These are phyloP conservation scores for Nephotettix cincticeps DNA, from an alignment of 1,140 invertebrate genomes.

Conservation along the genomic window DNA sequence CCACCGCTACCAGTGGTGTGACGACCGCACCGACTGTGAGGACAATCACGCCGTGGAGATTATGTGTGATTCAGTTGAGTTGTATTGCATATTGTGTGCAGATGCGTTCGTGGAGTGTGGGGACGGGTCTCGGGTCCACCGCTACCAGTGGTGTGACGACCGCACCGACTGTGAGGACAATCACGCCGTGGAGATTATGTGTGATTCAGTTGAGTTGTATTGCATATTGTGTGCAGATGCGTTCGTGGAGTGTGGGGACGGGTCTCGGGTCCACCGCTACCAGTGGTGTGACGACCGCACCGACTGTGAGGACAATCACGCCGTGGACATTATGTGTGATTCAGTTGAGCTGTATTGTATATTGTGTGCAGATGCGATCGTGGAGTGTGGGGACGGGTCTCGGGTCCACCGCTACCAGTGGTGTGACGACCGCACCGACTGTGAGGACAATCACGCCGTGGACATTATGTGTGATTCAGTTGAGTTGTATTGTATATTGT, in stretches of 20 bases:
- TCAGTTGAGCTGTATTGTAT: too few species aligned
- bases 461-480: slow-evolving; percentile 54
- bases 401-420: slow-evolving; percentile 46
- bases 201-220: too few species aligned
- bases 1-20: slow-evolving; percentile 48
- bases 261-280: slow-evolving; percentile 44
- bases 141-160: slow-evolving; percentile 50
- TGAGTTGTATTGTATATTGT: too few species aligned
- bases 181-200: slow-evolving; percentile 52
- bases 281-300: slow-evolving; percentile 52
- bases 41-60: slow-evolving; percentile 52
- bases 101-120: slow-evolving; percentile 43
- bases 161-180: slow-evolving; percentile 51
- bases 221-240: slow-evolving; percentile 36
- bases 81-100: too few species aligned
- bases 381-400: slow-evolving; percentile 45
- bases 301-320: slow-evolving; percentile 51
- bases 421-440: slow-evolving; percentile 54
- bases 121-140: slow-evolving; percentile 45
- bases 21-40: slow-evolving; percentile 51
- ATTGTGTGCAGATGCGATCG: slow-evolving; percentile 37
- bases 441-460: slow-evolving; percentile 50
- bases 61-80: too few species aligned
- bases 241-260: slow-evolving; percentile 45
- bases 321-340: slow-evolving; percentile 53